Conservation (phyloP, 2,113 vertebrate species). For the Eudorcas thomsonii region DNA sequence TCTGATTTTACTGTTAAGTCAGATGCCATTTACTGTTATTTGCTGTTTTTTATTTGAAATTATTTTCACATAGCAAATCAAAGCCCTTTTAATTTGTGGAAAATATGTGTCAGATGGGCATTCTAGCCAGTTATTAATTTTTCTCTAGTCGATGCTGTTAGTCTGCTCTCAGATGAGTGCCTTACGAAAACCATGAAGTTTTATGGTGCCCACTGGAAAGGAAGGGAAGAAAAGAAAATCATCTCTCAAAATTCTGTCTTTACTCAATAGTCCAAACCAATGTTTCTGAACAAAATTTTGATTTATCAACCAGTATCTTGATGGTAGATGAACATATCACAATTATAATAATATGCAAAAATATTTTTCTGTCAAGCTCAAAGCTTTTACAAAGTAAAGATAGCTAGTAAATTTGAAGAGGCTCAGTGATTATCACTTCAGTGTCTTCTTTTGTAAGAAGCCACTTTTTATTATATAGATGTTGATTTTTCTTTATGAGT, state of each 20-base stretch:
- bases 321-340: conserved; percentile 26
- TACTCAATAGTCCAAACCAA: conserved; percentile 68
- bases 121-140: conserved; percentile 62
- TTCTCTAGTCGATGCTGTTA: conserved; percentile 66
- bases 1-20: conserved; percentile 67
- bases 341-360: conserved; percentile 42
- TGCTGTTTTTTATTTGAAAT: conserved; percentile 56
- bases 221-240: conserved; percentile 73
- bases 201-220: conserved; percentile 72
- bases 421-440: background rate
- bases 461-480: background rate
- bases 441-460: background rate
- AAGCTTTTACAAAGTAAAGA: background rate
- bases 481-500: background rate
- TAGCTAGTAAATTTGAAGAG: background rate
- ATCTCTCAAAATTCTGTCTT: conserved; percentile 64
- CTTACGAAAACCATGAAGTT: conserved; percentile 70
- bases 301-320: conserved; percentile 61
- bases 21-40: conserved; percentile 50
- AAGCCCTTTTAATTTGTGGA: conserved; percentile 64
- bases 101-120: conserved; percentile 53
- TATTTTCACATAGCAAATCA: conserved; percentile 72
- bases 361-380: background rate
- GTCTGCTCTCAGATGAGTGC: conserved; percentile 67
- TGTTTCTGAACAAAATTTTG: conserved; percentile 65